Evolutionary conservation across 2,797 vertebrate genomes (phyloP).

Genomic region (Hozukius guyotensis): DNA sequence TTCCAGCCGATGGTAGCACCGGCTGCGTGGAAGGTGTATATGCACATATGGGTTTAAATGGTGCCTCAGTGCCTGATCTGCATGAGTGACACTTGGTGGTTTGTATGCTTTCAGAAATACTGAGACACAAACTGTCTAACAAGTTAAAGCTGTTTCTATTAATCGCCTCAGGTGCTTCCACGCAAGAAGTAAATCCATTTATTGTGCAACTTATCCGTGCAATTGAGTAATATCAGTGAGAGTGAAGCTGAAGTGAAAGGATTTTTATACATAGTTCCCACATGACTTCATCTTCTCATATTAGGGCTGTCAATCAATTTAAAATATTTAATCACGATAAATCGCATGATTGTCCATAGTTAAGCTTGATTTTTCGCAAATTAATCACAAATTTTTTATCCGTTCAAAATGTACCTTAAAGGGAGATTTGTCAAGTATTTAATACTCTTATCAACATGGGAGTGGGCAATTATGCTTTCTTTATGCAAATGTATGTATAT

Average conservation of each 20-base stretch:
- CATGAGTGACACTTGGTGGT: slow-evolving; percentile 52
- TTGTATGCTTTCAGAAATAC: slow-evolving; percentile 50
- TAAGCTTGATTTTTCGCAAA: too few relatives aligned
- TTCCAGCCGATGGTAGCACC: slow-evolving; percentile 36
- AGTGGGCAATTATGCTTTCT: fast-evolving
- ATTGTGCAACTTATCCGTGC: neutral
- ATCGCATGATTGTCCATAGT: too few relatives aligned
- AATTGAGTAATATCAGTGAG: slow-evolving; percentile 3
- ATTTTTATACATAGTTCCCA: neutral
- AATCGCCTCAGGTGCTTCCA: slow-evolving; percentile 19
- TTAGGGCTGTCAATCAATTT: too few relatives aligned
- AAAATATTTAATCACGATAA: too few relatives aligned
- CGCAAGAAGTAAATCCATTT: slow-evolving; percentile 6
- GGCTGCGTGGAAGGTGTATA: slow-evolving; percentile 33
- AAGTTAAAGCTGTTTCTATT: slow-evolving; percentile 12
- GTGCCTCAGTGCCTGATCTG: slow-evolving; percentile 47
- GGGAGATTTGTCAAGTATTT: too few relatives aligned
- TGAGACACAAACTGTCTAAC: slow-evolving; percentile 38
- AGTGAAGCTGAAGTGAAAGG: neutral
- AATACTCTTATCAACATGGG: too few relatives aligned
- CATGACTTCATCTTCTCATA: neutral
- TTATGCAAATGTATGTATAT: too few relatives aligned
- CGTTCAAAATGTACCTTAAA: too few relatives aligned
- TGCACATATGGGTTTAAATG: slow-evolving; percentile 41
- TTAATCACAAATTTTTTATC: too few relatives aligned